A percentile compares a stretch with the other conserved stretches of the same genome.
Evolutionary conservation across 1,140 invertebrate species (phyloP).

Genomic region (Pseudomyrmex dendroicus): DNA sequence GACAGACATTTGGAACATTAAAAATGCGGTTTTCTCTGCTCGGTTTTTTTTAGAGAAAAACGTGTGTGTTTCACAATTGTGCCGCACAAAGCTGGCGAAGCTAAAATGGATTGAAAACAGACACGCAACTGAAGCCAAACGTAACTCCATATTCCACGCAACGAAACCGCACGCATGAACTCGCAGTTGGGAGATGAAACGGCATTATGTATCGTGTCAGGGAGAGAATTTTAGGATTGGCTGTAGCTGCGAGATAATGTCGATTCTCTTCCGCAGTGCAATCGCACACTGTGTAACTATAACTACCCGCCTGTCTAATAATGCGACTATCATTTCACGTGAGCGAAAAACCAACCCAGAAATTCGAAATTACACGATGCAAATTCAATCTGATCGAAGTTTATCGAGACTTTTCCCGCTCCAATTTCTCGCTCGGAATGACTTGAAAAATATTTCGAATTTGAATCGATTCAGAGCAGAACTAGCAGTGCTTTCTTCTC

Average conservation of each 20-base stretch:
- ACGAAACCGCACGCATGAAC: constrained; percentile 41
- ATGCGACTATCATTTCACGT: constrained; percentile 25
- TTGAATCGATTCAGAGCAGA: neutral
- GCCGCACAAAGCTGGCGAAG: too few species aligned
- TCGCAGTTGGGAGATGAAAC: neutral
- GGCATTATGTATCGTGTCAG: neutral
- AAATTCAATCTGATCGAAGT: neutral
- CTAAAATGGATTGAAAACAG: constrained; percentile 3
- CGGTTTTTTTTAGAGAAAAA: neutral
- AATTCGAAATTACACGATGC: neutral
- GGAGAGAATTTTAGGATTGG: constrained; percentile 45
- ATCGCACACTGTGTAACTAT: neutral
- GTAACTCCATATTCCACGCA: constrained; percentile 19
- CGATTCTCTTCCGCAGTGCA: constrained; percentile 19
- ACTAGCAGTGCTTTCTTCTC: too few species aligned
- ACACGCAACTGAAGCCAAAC: constrained; percentile 35
- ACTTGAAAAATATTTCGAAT: neutral
- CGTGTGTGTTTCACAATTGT: too few species aligned
- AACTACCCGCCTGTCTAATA: neutral
- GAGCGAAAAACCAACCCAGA: neutral
- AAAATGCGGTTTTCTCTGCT: neutral
- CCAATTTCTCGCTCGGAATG: neutral
- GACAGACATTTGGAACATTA: neutral
- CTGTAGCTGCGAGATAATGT: constrained; percentile 44
- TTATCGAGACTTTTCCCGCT: neutral